A percentile compares a stretch with the other conserved stretches of the same genome.
phyloP scores from a whole-genome alignment of 2,888 invertebrate species.

The Periphyllus acericola region DNA sequence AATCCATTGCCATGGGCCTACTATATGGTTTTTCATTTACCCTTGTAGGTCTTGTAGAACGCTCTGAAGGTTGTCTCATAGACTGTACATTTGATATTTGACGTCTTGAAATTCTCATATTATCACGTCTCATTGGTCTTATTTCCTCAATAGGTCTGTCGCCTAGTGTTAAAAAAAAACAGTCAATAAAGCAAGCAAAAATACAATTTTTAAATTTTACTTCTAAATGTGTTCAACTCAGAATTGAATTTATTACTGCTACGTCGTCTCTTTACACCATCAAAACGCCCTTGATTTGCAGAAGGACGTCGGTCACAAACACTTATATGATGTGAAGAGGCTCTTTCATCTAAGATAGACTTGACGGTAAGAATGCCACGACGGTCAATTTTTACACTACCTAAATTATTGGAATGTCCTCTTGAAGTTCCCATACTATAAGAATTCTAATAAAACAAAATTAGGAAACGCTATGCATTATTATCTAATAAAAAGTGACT shows the following conservation, averaged over 20 bases:
- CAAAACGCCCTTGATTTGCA: conserved; percentile 21
- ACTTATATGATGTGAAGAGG: background rate
- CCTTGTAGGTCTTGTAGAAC: conserved; percentile 16
- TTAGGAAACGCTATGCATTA: background rate
- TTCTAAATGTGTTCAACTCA: conserved; percentile 53
- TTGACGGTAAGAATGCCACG: conserved; percentile 59
- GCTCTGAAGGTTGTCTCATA: conserved; percentile 28
- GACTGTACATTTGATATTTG: conserved; percentile 22
- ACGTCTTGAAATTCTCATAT: conserved; percentile 10
- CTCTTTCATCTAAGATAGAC: conserved; percentile 53
- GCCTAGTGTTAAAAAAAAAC: conserved; percentile 10
- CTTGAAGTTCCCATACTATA: conserved; percentile 4
- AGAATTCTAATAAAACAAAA: conserved; percentile 2
- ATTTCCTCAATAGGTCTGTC: conserved; percentile 50
- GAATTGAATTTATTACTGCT: conserved; percentile 52
- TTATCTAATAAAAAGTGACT: background rate
- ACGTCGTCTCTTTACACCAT: conserved; percentile 24
- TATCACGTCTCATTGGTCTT: conserved; percentile 43
- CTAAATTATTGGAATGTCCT: conserved; percentile 31
- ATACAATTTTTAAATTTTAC: conserved; percentile 18
- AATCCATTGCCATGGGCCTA: conserved; percentile 54
- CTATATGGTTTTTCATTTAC: conserved; percentile 55
- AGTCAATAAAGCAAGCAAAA: background rate
- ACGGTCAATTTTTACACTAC: conserved; percentile 56
- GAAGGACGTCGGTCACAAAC: conserved; percentile 11